These are phyloP conservation scores for Porites rus DNA, from an alignment of 92 coral and sea anemone genomes.

Conservation along the genomic window DNA sequence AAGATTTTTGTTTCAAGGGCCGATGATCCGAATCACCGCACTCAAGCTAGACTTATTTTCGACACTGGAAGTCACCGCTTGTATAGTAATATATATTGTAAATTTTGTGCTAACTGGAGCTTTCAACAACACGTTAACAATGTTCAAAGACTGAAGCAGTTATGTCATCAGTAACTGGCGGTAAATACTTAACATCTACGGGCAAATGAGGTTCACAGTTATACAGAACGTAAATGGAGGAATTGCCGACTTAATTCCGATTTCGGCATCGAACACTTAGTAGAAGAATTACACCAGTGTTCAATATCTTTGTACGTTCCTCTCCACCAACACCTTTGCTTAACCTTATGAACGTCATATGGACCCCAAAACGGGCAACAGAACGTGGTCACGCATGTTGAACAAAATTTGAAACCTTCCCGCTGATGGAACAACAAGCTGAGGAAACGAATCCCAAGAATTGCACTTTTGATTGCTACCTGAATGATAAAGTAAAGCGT, in stretches of 20 bases:
- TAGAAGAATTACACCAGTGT: slow-evolving; percentile 10
- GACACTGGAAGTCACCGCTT: too few relatives aligned
- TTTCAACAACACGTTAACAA: slow-evolving; percentile 39
- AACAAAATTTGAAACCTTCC: slow-evolving; percentile 28
- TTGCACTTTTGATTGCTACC: slow-evolving; percentile 14
- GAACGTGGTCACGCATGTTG: slow-evolving; percentile 34
- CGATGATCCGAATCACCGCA: too few relatives aligned
- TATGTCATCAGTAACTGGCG: slow-evolving; percentile 9
- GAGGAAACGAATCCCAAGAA: slow-evolving; percentile 27
- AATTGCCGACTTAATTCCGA: not conserved
- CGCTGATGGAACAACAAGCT: slow-evolving; percentile 31
- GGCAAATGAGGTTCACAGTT: slow-evolving; percentile 46
- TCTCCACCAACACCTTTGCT: slow-evolving; percentile 54
- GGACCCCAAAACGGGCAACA: slow-evolving; percentile 22
- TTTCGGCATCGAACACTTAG: too few relatives aligned
- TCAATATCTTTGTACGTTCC: slow-evolving; percentile 59
- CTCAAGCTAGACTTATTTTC: too few relatives aligned
- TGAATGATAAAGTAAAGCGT: slow-evolving; percentile 38
- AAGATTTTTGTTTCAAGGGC: too few relatives aligned
- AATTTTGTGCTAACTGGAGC: slow-evolving; percentile 45
- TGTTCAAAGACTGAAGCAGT: slow-evolving; percentile 51
- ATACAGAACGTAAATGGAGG: slow-evolving; percentile 52
- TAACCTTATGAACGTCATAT: slow-evolving; percentile 58
- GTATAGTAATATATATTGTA: too few relatives aligned
- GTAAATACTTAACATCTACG: slow-evolving; percentile 37